Base-by-base conservation (phyloP, 23 tunicate species). In the Ciona savignyi region DNA sequence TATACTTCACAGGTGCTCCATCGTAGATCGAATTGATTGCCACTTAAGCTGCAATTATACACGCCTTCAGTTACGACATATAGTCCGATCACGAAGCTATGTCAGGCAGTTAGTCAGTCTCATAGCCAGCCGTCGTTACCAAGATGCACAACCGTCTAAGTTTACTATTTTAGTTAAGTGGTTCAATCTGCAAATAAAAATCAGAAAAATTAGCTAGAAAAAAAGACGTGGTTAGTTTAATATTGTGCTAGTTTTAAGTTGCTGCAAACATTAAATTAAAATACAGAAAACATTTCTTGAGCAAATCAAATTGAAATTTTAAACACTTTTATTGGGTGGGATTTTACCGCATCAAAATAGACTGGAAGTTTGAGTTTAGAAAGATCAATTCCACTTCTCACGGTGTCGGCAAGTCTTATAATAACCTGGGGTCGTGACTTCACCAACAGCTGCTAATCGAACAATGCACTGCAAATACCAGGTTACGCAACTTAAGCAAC, bases 61-160 rank as follows among this genome's bases (percentile, higher is more conserved):
- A 9, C 56, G 56, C 56, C 56, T 42, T 42, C 56, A 42, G 56
- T 42, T 42, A 42, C 56, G 56, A 42, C n/a, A n/a, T 42, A 42
- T 42, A 42, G 56, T 42, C 56, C 56, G 56, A 42, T 42, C 56
- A 42, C 56, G 56, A 42, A 42, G 56, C 56, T 42, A 42, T 42
- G 56, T 42, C 56, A 42, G 56, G 56, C 56, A 42, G 56, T 42
- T 42, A 42, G 15, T n/a, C n/a, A n/a, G n/a, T n/a, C n/a, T n/a
- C n/a, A n/a, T n/a, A n/a, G n/a, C n/a, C n/a, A n/a, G n/a, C n/a
- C n/a, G n/a, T n/a, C n/a, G n/a, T n/a, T n/a, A n/a, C n/a, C n/a
- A n/a, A n/a, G n/a, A n/a, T n/a, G n/a, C n/a, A n/a, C n/a, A n/a
- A n/a, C n/a, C n/a, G n/a, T n/a, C n/a, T n/a, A n/a, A n/a, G n/a